phyloP scores from a whole-genome alignment of 2,113 vertebrate genomes.

The Fulica atra region DNA sequence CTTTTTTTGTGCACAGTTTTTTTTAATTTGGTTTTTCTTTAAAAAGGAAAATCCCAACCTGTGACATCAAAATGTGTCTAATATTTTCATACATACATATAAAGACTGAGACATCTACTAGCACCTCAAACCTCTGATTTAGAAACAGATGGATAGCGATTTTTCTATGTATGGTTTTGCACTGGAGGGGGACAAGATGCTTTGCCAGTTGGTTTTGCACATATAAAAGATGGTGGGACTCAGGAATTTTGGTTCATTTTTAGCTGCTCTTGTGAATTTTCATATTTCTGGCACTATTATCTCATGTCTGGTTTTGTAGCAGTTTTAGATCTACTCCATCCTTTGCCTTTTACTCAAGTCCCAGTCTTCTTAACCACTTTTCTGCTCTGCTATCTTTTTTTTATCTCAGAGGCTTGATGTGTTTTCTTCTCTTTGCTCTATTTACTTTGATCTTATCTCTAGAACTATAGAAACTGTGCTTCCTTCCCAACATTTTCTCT shows the following conservation, averaged over 20 bases:
- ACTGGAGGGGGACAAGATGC: not conserved
- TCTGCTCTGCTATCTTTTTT: not conserved
- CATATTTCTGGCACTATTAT: not conserved
- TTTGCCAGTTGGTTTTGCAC: not conserved
- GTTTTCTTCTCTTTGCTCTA: not conserved
- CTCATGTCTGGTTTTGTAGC: not conserved
- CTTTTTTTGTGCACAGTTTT: not conserved
- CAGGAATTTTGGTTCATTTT: not conserved
- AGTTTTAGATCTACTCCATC: not conserved
- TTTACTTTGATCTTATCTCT: not conserved
- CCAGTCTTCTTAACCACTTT: not conserved
- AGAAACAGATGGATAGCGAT: not conserved
- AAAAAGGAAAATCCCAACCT: not conserved
- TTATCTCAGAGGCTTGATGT: not conserved
- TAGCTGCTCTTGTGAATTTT: not conserved
- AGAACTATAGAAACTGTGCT: not conserved
- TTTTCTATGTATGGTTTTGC: not conserved
- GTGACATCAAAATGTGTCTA: not conserved
- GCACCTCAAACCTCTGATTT: not conserved
- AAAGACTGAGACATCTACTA: not conserved
- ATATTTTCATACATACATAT: not conserved
- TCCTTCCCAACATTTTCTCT: not conserved
- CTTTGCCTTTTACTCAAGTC: not conserved
- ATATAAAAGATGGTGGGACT: not conserved
- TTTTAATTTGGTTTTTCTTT: not conserved